Base-by-base conservation (phyloP, 2,797 vertebrate species). In the Netta rufina region DNA sequence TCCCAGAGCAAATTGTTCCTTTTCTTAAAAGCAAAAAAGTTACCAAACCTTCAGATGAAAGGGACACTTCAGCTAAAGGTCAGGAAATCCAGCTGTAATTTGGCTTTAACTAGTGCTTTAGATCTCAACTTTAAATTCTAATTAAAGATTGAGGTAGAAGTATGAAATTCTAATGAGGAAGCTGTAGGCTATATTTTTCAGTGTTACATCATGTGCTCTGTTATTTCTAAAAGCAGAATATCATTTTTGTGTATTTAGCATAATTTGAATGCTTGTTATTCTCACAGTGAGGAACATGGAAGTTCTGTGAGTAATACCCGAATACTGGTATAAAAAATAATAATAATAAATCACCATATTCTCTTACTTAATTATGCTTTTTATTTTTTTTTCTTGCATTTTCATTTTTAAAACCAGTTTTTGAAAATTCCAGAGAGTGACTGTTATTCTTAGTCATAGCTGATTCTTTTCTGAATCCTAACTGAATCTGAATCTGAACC, bases 101-200 rank as follows among this genome's bases (percentile, higher is more conserved):
- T 93, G 73, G 56, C 47, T 86, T 79, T 91, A 89, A 78, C 62
- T 82, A 80, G 45, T 93, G 36, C 67, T 96, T 93, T 82, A 94
- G 73, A 93, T 65, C 43, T 91, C 56, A 80, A 38, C 61, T 90
- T 95, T 92, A 86, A 89, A 91, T 95, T 96, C 73, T 86, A 96
- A 92, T 95, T 94, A 94, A 93, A 95, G 81, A 84, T 62, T 58
- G 76, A 87, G 51, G 71, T 87, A 93, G 83, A 92, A 71, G 47
- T 67, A 91, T 58, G 45, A 95, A 89, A 96, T 88, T 80, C 69
- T 91, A 91, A 93, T 78, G 43, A 96, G 47, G 27, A 90, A 84
- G 43, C 36, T 91, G 21, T 67, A 72, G 73, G 74, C 43, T 85
- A 39, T 65, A 73, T 70, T 85, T 94, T 89, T 91, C 53, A 49